These are phyloP conservation scores for Apis cerana DNA, from an alignment of 1,140 invertebrate genomes.

Conservation along the genomic window DNA sequence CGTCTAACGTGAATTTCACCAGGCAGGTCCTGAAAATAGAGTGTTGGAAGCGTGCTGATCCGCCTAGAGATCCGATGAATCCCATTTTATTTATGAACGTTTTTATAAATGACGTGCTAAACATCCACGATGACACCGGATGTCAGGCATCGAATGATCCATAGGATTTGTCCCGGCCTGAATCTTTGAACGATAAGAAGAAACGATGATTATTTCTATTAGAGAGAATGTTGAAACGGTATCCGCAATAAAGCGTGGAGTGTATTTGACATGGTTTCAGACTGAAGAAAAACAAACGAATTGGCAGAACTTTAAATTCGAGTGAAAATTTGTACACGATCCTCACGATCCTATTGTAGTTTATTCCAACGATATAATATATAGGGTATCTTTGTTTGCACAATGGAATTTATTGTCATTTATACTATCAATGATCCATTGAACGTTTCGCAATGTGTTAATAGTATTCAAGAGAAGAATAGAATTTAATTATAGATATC, in stretches of 20 bases:
- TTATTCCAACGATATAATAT: neutral
- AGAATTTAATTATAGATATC: too few species aligned
- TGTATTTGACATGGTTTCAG: neutral
- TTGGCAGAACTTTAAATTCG: neutral
- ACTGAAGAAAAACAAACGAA: neutral
- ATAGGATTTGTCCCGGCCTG: conserved; percentile 20
- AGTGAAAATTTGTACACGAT: neutral
- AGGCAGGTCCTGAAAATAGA: conserved; percentile 43
- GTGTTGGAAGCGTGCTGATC: neutral
- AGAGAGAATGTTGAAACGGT: neutral
- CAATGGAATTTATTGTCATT: neutral
- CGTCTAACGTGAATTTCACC: conserved; percentile 38
- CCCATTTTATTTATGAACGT: conserved; percentile 58
- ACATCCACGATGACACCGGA: conserved; percentile 44
- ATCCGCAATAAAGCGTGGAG: too few species aligned
- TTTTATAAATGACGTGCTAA: conserved; percentile 64
- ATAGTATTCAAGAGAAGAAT: too few species aligned
- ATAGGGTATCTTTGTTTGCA: neutral
- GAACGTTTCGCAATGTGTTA: too few species aligned
- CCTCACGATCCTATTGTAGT: neutral
- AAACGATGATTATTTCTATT: neutral
- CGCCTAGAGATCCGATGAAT: neutral
- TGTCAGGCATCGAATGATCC: conserved; percentile 4
- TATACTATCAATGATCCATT: too few species aligned
- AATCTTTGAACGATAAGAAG: conserved; percentile 8